These are phyloP conservation scores for Eudemis profundana DNA, from an alignment of 2,888 invertebrate genomes.

Conservation along the genomic window DNA sequence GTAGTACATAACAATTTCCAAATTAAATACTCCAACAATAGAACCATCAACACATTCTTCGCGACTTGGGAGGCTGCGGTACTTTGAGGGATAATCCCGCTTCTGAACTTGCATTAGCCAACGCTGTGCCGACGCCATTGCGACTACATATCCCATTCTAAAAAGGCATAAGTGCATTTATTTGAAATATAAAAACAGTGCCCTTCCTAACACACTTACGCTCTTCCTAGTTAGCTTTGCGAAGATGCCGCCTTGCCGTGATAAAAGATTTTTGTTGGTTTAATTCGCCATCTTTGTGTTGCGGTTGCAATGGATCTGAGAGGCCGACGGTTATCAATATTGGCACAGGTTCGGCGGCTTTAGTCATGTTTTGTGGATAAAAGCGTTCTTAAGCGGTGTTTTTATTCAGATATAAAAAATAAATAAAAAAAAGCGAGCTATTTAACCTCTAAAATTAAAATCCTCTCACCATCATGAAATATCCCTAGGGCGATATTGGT, in stretches of 20 bases:
- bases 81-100: conserved; percentile 27
- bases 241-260: background rate
- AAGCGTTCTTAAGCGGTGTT: conserved; percentile 13
- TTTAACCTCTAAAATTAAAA: background rate
- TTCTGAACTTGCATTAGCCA: conserved; percentile 12
- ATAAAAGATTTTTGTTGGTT: conserved; percentile 29
- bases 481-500: too few relatives aligned
- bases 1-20: conserved; percentile 19
- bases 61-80: conserved; percentile 31
- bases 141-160: background rate
- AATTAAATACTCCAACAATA: conserved; percentile 33
- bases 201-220: background rate
- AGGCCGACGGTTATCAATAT: conserved; percentile 29
- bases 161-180: background rate
- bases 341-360: conserved; percentile 27
- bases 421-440: too few relatives aligned
- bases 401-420: conserved; percentile 11
- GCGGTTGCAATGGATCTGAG: conserved; percentile 20
- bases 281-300: conserved; percentile 27
- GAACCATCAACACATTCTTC: conserved; percentile 23
- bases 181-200: too few relatives aligned
- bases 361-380: conserved; percentile 18
- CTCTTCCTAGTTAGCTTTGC: background rate
- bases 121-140: conserved; percentile 1
- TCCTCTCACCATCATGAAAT: background rate